These are phyloP conservation scores for Troides aeacus DNA, from an alignment of 2,888 invertebrate genomes.

Conservation along the genomic window DNA sequence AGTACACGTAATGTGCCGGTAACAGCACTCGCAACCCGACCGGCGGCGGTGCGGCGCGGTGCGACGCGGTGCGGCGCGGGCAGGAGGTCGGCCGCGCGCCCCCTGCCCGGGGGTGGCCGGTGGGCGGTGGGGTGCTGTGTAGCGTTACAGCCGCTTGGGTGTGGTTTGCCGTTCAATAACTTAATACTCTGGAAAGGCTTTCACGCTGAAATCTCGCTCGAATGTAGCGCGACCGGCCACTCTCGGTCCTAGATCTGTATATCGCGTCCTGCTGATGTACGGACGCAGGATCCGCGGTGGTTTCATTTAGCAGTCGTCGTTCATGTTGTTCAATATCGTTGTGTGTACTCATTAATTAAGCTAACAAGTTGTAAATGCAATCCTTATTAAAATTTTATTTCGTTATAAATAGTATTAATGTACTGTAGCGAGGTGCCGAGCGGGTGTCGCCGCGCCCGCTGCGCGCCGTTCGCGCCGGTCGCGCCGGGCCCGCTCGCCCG, in stretches of 20 bases:
- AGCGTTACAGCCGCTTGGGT: slow-evolving; percentile 75
- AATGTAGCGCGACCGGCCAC: slow-evolving; percentile 43
- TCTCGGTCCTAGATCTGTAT: slow-evolving; percentile 43
- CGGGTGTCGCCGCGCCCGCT: neutral
- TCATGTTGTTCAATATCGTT: too few relatives aligned
- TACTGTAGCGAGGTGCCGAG: too few relatives aligned
- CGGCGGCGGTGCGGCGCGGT: slow-evolving; percentile 30
- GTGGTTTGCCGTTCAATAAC: slow-evolving; percentile 81
- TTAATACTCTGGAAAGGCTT: slow-evolving; percentile 80
- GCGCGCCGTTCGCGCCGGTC: too few relatives aligned
- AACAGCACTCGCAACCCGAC: slow-evolving; percentile 47
- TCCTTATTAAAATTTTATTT: too few relatives aligned
- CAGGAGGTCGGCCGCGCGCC: slow-evolving; percentile 29
- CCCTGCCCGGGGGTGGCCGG: too few relatives aligned
- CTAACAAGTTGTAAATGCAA: too few relatives aligned
- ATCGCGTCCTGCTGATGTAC: neutral
- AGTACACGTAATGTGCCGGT: slow-evolving; percentile 62
- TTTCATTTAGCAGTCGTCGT: too few relatives aligned
- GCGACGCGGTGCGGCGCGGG: slow-evolving; percentile 30
- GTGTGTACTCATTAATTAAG: too few relatives aligned
- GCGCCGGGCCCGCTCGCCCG: too few relatives aligned
- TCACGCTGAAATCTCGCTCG: slow-evolving; percentile 77
- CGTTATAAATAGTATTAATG: too few relatives aligned
- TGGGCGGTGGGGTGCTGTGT: slow-evolving; percentile 52
- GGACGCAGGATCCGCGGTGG: too few relatives aligned